A percentile compares a stretch with the other conserved stretches of the same genome.
Evolutionary conservation across 53 echinoderm and acorn worm genomes (phyloP).

Genomic region (Actinopyga echinites): DNA sequence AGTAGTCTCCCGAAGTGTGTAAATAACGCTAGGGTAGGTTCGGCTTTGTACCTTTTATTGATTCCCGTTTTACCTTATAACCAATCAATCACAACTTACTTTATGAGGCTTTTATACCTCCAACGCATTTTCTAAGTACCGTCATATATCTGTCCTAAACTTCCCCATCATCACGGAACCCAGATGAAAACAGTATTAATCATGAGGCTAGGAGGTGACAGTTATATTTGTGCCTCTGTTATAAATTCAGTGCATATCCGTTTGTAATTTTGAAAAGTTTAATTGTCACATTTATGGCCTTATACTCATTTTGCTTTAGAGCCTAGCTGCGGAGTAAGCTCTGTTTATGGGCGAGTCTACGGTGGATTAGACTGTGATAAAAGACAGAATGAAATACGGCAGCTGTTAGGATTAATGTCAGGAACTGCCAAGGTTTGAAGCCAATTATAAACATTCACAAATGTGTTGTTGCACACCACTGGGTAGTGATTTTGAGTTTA

Average conservation of each 20-base stretch:
- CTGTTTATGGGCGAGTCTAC: conserved; percentile 20
- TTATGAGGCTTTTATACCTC: conserved; percentile 30
- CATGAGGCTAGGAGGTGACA: conserved; percentile 27
- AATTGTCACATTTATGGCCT: conserved; percentile 40
- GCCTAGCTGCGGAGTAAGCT: conserved; percentile 12
- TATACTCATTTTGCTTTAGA: conserved; percentile 35
- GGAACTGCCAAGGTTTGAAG: conserved; percentile 11
- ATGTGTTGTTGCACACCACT: conserved; percentile 22
- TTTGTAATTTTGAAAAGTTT: conserved; percentile 40
- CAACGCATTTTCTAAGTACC: conserved; percentile 35
- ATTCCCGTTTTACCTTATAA: conserved; percentile 8
- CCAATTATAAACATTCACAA: conserved; percentile 31
- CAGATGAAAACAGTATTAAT: conserved; percentile 21
- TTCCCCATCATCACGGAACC: conserved; percentile 8
- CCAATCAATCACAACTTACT: conserved; percentile 19
- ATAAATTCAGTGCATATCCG: conserved; percentile 38
- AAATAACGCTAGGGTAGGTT: no score
- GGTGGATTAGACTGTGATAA: conserved; percentile 26
- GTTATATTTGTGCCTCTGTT: conserved; percentile 40
- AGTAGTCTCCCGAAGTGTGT: no score
- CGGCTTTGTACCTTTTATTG: not conserved
- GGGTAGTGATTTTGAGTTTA: no score
- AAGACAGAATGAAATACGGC: conserved; percentile 26
- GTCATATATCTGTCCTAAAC: conserved; percentile 24
- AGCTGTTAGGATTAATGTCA: conserved; percentile 36